A percentile compares a stretch with the other conserved stretches of the same genome.
phyloP scores from a whole-genome alignment of 1,140 invertebrate genomes.

The Thalassaphorura encarpata region DNA sequence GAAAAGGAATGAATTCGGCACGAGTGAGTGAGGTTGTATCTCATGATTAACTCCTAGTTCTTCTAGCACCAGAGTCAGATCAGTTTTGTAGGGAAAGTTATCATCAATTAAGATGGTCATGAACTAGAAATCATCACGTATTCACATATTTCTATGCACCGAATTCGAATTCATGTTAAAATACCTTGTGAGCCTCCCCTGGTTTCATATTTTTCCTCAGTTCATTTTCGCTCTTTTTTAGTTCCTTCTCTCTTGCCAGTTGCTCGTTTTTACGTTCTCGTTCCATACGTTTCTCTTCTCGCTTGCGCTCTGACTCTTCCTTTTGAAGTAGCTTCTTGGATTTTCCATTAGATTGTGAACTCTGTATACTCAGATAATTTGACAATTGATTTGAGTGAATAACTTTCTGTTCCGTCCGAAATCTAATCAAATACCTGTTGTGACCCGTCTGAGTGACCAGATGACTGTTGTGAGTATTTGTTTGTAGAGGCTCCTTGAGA shows the following conservation, averaged over 20 bases:
- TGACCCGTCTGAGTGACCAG: no score
- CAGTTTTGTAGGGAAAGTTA: conserved; percentile 5
- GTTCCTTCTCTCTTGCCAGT: conserved; percentile 13
- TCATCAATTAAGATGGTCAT: conserved; percentile 15
- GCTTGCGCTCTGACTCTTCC: neutral
- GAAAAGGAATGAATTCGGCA: conserved; percentile 22
- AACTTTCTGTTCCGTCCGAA: no score
- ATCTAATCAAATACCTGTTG: no score
- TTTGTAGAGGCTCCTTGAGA: no score
- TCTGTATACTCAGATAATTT: no score
- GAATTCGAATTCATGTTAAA: neutral
- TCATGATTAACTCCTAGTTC: conserved; percentile 10
- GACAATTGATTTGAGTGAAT: no score
- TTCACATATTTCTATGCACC: neutral
- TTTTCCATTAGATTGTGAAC: no score
- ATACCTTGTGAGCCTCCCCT: conserved; percentile 25
- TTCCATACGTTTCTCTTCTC: conserved; percentile 4
- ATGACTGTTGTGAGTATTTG: no score
- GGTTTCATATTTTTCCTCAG: conserved; percentile 17
- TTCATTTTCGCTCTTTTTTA: conserved; percentile 17
- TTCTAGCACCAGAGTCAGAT: conserved; percentile 2
- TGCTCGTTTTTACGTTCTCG: conserved; percentile 4
- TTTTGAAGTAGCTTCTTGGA: no score
- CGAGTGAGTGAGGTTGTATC: neutral
- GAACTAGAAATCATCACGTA: conserved; percentile 12